These are phyloP conservation scores for Uropsilus gracilis DNA, from an alignment of 2,113 vertebrate species.

Conservation along the genomic window DNA sequence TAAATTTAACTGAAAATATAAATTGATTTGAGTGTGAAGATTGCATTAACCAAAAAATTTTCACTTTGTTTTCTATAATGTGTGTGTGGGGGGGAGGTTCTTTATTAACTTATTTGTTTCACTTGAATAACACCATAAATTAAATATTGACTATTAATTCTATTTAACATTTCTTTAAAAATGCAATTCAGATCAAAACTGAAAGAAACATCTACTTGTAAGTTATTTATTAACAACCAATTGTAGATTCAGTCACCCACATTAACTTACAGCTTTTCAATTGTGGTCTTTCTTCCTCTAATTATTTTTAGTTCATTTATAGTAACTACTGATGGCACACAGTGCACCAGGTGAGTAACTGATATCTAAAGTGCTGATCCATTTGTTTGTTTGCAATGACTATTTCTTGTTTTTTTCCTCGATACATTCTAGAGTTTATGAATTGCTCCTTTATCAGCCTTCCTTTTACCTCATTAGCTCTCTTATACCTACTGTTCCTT, in stretches of 20 bases:
- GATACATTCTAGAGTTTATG: not conserved
- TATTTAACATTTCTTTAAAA: not conserved
- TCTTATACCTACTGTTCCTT: not conserved
- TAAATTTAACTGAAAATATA: not conserved
- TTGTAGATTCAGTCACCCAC: not conserved
- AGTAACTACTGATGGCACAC: not conserved
- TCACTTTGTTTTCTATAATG: not conserved
- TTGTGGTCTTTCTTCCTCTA: not conserved
- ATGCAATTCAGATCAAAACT: not conserved
- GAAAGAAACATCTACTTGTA: not conserved
- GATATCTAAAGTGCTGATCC: not conserved
- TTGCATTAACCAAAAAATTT: not conserved
- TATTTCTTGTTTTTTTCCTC: not conserved
- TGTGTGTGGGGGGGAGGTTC: not conserved
- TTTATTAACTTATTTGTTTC: constrained; percentile 23
- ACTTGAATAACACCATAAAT: constrained; percentile 14
- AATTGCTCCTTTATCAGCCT: not conserved
- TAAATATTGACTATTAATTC: not conserved
- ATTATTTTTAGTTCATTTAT: not conserved
- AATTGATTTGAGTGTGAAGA: not conserved
- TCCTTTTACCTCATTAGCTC: not conserved
- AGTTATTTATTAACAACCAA: not conserved
- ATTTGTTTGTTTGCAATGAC: not conserved
- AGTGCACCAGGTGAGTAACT: not conserved
- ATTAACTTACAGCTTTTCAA: not conserved